A percentile compares a stretch with the other conserved stretches of the same genome.
Conservation (phyloP, 2,113 vertebrate genomes). For the Nibea albiflora region DNA sequence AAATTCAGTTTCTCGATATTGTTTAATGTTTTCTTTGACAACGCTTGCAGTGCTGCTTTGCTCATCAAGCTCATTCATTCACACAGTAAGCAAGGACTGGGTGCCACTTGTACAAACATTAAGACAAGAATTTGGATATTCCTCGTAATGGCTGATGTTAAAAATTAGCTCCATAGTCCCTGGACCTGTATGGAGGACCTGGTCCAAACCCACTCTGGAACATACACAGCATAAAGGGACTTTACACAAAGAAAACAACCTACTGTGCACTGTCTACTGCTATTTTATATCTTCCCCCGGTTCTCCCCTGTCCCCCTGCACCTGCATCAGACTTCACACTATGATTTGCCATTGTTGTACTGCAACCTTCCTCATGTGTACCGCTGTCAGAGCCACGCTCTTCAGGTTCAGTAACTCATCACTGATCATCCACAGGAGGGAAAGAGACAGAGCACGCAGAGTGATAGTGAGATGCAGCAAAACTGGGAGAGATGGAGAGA, state of each 20-base stretch:
- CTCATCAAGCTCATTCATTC: background rate
- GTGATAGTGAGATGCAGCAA: background rate
- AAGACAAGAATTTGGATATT: too few relatives aligned
- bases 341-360: conserved; percentile 3
- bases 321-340: background rate
- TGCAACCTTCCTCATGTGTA: background rate
- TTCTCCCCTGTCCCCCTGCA: background rate
- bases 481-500: background rate
- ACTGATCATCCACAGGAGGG: background rate
- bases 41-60: too few relatives aligned
- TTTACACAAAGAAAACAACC: background rate
- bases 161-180: background rate
- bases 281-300: background rate
- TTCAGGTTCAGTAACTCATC: conserved; percentile 7
- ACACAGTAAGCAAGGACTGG: background rate
- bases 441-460: conserved; percentile 6
- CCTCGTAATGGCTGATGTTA: too few relatives aligned
- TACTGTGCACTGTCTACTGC: background rate
- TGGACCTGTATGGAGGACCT: background rate
- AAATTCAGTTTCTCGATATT: background rate
- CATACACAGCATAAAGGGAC: background rate
- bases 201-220: background rate
- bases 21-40: background rate
- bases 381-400: conserved; percentile 7
- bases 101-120: background rate